Evolutionary conservation across 1,140 invertebrate species (phyloP), one percentile per base, ranked within the genome.

Genomic region (Drosophila parabipectinata): DNA sequence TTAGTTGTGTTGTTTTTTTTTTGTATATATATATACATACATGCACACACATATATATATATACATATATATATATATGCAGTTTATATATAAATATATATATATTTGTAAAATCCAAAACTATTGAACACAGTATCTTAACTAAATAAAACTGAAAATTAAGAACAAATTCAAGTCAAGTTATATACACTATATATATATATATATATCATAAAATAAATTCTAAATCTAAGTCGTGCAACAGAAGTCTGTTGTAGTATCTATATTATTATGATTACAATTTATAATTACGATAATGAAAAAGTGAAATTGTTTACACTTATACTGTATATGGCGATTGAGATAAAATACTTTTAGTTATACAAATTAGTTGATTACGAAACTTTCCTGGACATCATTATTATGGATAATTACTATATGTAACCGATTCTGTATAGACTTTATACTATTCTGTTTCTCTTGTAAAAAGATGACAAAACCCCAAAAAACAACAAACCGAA

Each of bases 351-450:
- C 32, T 41, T 66, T 63, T 66, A 66, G 30, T 66, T 66, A 66
- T 66, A 66, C 59, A 66, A 66, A 63, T 66, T 66, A 66, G 63
- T 66, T 66, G 58, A 66, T 44, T 67, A 67, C 48, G 59, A 34
- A 67, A 67, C 59, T 67, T 67, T 63, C 58, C 63, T 67, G 63
- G 34, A 67, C 32, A 67, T 63, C 59, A 67, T 67, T 67, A 67
- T 67, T 67, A 67, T 44, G 59, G 34, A 63, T 67, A 67, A 67
- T 67, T 67, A 51, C 34, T 67, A 41, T 41, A 51, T 67, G 48
- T 58, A 58, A 58, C 28, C 44, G 30, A 34, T 58, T 58, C 12
- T 67, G 59, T 67, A 64, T 45, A 66, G 58, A 66, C 58, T 66
- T 66, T 18, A 44, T n/a, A 18, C 18, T 41, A 28, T 44, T 64